Evolutionary conservation across 2,113 vertebrate genomes (phyloP), one percentile per base, ranked within the genome.

Genomic region (Pollachius pollachius): DNA sequence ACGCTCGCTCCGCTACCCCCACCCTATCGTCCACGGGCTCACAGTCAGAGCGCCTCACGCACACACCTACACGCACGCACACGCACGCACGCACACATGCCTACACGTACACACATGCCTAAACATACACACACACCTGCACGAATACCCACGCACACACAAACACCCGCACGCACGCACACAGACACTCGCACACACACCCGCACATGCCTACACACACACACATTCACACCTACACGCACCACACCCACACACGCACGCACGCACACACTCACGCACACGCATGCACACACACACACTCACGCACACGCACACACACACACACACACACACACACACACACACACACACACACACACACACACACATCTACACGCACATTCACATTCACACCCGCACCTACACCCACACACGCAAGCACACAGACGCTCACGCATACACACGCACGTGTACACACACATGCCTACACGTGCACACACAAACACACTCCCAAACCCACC

Each of bases 11-110:
- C 9, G 12, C 9, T 6, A 48, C 41, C 41, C 41, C 41, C 41
- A 12, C 41, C 41, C 12, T 11, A 9, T 9, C 41, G 9, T 3
- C 41, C 41, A 48, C 4, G 41, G 41, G 41, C 41, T 48, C 41
- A 48, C 41, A 48, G 41, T 48, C 41, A 48, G 34, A 76, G 86
- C 83, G 82, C 66, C 81, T 82, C 65, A 82, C n/a, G 60, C 48
- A 19, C 54, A 48, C 41, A 11, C 60, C 27, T 64, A 21, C 69
- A 48, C 48, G 4, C 27, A 52, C 60, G 60, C 54, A 19, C 54
- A 48, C 56, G 17, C 60, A 52, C 66, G 23, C 69, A 48, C 56
- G 11, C 57, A 52, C 15, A 21, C 70, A 63, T 13, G 30, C 61
- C 1, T 23, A 62, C 61, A 16, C 61, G 30, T 25, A 30, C 61